Conservation (phyloP, 2,113 vertebrate genomes). For the Petaurus breviceps region DNA sequence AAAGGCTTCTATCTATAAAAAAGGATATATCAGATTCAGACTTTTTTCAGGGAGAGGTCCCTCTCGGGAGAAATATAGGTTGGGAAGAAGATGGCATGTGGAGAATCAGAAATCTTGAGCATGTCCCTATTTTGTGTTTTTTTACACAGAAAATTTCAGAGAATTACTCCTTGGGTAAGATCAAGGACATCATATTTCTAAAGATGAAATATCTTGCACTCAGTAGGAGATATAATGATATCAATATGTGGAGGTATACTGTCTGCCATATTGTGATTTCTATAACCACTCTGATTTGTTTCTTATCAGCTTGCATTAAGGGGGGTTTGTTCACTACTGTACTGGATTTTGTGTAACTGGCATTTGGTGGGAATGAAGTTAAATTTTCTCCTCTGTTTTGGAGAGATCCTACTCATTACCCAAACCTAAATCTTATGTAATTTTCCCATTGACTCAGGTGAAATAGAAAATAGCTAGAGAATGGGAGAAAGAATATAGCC, state of each 20-base stretch:
- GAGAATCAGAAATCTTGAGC: not conserved
- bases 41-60: not conserved
- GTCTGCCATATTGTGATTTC: not conserved
- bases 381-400: not conserved
- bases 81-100: not conserved
- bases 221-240: not conserved
- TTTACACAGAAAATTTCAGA: not conserved
- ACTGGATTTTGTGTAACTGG: not conserved
- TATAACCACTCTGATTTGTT: not conserved
- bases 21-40: not conserved
- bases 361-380: not conserved
- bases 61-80: not conserved
- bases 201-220: not conserved
- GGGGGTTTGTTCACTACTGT: not conserved
- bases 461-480: not conserved
- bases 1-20: not conserved
- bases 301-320: not conserved
- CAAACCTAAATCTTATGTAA: not conserved
- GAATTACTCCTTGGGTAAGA: not conserved
- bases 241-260: not conserved
- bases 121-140: not conserved
- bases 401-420: not conserved
- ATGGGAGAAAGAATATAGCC: not conserved
- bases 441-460: not conserved
- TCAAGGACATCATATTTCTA: not conserved